A percentile compares a stretch with the other conserved stretches of the same genome.
Evolutionary conservation across 2,888 invertebrate genomes (phyloP).

Genomic region (Ophion ventricosus): DNA sequence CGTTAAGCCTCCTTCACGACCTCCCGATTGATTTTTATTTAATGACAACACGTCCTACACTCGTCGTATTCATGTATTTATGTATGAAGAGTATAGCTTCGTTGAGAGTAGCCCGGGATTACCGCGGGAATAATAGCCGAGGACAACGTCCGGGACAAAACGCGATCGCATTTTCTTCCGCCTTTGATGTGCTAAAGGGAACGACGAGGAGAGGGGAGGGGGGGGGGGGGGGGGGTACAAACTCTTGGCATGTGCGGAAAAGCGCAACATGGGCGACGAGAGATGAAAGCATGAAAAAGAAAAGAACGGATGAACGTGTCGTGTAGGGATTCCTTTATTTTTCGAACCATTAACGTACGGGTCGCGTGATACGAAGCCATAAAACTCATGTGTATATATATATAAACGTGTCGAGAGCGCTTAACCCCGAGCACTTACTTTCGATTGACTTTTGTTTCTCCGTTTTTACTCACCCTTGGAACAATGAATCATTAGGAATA

Average conservation of each 20-base stretch:
- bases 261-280: slow-evolving; percentile 34
- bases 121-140: slow-evolving; percentile 76
- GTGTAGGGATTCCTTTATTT: slow-evolving; percentile 57
- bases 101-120: slow-evolving; percentile 73
- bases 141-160: slow-evolving; percentile 33
- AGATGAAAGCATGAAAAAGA: slow-evolving; percentile 33
- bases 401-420: slow-evolving; percentile 52
- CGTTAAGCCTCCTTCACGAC: slow-evolving; percentile 83
- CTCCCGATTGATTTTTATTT: slow-evolving; percentile 84
- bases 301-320: slow-evolving; percentile 4
- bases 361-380: slow-evolving; percentile 73
- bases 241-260: slow-evolving; percentile 32
- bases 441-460: slow-evolving; percentile 57
- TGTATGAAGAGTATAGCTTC: slow-evolving; percentile 73
- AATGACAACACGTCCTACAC: slow-evolving; percentile 81
- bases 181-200: slow-evolving; percentile 60
- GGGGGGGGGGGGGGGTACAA: no score
- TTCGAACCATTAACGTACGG: slow-evolving; percentile 67
- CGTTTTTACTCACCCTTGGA: slow-evolving; percentile 3
- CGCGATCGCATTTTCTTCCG: slow-evolving; percentile 54
- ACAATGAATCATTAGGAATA: not conserved
- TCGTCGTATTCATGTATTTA: slow-evolving; percentile 78
- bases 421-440: slow-evolving; percentile 63
- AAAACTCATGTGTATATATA: slow-evolving; percentile 23
- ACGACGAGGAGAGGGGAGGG: no score